phyloP scores from a whole-genome alignment of 2,113 vertebrate genomes.

The Mystacornis crossleyi region DNA sequence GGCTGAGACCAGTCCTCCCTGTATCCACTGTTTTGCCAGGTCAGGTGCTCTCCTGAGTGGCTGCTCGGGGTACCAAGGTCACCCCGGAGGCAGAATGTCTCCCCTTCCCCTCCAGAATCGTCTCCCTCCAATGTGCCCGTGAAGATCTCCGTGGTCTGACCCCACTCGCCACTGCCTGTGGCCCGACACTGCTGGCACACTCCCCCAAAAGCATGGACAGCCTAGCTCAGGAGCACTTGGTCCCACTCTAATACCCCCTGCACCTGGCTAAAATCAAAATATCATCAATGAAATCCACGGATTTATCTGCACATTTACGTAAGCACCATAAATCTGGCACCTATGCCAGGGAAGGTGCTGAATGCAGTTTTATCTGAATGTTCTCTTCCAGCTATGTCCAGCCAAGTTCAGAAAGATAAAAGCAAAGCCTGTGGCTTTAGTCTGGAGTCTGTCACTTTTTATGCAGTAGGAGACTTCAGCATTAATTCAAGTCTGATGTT shows the following conservation, averaged over 20 bases:
- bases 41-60: background rate
- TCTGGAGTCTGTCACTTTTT: background rate
- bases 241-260: background rate
- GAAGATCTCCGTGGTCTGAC: background rate
- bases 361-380: rapidly evolving
- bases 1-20: background rate
- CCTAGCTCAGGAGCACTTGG: background rate
- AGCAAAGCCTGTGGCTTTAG: background rate
- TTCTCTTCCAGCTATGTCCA: background rate
- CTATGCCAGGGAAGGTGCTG: background rate
- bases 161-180: background rate
- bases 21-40: background rate
- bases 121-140: rapidly evolving
- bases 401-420: background rate
- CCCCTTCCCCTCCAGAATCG: rapidly evolving
- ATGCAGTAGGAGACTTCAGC: background rate
- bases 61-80: background rate
- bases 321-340: background rate
- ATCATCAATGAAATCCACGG: rapidly evolving
- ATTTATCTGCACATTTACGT: background rate
- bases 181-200: background rate
- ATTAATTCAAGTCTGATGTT: background rate
- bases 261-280: background rate
- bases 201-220: background rate
- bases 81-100: background rate